Evolutionary conservation across 2,888 invertebrate genomes (phyloP), one percentile per base, ranked within the genome.

Genomic region (Chrysotoxum bicinctum): DNA sequence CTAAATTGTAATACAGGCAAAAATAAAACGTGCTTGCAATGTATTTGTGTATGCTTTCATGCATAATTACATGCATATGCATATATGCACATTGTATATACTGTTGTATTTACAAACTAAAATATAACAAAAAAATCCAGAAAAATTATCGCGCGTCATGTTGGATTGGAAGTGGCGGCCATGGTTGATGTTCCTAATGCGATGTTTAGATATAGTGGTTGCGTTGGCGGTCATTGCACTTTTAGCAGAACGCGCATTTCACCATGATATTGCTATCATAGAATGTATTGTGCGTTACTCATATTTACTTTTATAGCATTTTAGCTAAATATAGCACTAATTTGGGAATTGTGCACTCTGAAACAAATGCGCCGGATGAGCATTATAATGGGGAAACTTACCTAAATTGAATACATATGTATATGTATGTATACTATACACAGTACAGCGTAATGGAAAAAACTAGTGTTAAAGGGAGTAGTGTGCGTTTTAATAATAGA

Each of bases 201-300:
- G 60, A 77, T 78, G 74, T 78, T 83, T 69, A 64, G 40, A 30
- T 32, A 45, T 30, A 43, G 14, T 21, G 80, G 79, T 80, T 79
- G 80, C 66, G 80, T 75, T 84, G 75, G 84, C 84, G 84, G 84
- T 85, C 84, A 85, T 80, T 85, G 84, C 84, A 80, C 84, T 85
- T 85, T 80, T 85, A 62, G 80, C 84, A 72, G 75, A 75, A 72
- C 40, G 40, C 60, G 37, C 26, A 56, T 56, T 80, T 83, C 83
- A 83, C 74, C 70, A 72, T 73, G 37, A 66, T 56, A 48, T 48
- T 58, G 45, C 48, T 45, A 19, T 43, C 3, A 62, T 40, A 74
- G 37, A 70, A 35, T 45, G 43, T 54, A 45, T 60, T 56, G 32
- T 37, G 35, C 68, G 56, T 69, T 74, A 64, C 58, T 83, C 69